Percentiles rank a stretch among this genome's conserved stretches.
Evolutionary conservation across 2,113 vertebrate species (phyloP).

Genomic region (Entelurus aequoreus): DNA sequence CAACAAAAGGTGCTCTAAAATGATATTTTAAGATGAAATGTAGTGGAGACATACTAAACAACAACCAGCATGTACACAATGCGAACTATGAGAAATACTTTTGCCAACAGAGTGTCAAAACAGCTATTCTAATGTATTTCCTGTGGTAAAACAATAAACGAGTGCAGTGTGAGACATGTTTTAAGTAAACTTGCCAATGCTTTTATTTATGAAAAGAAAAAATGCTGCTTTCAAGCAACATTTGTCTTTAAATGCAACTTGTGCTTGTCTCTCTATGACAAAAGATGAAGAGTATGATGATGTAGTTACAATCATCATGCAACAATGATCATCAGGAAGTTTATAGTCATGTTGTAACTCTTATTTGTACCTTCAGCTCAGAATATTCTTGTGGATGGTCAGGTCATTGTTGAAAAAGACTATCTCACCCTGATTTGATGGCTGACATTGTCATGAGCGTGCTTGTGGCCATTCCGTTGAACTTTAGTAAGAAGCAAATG

Average conservation of each 20-base stretch:
- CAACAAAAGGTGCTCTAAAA: too few relatives aligned
- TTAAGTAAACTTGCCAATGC: neutral
- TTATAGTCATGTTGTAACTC: too few relatives aligned
- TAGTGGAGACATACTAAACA: too few relatives aligned
- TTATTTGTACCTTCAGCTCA: too few relatives aligned
- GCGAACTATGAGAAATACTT: neutral
- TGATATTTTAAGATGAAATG: too few relatives aligned
- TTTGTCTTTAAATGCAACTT: neutral
- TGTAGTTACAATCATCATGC: neutral
- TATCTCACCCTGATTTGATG: conserved; percentile 83
- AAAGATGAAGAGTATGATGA: neutral
- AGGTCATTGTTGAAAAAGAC: neutral
- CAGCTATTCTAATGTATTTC: neutral
- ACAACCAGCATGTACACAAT: too few relatives aligned
- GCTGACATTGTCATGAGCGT: conserved; percentile 80
- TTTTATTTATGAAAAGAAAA: neutral
- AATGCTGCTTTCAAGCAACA: neutral
- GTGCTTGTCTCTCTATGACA: neutral
- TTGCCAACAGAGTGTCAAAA: neutral
- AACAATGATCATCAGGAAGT: neutral
- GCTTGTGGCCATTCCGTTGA: conserved; percentile 84
- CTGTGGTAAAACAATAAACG: conserved; percentile 2
- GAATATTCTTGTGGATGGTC: too few relatives aligned
- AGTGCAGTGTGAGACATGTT: neutral
- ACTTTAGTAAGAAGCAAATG: conserved; percentile 86